A percentile compares a stretch with the other conserved stretches of the same genome.
Evolutionary conservation across 2,888 invertebrate genomes (phyloP).

Genomic region (Cheilosia pagana): DNA sequence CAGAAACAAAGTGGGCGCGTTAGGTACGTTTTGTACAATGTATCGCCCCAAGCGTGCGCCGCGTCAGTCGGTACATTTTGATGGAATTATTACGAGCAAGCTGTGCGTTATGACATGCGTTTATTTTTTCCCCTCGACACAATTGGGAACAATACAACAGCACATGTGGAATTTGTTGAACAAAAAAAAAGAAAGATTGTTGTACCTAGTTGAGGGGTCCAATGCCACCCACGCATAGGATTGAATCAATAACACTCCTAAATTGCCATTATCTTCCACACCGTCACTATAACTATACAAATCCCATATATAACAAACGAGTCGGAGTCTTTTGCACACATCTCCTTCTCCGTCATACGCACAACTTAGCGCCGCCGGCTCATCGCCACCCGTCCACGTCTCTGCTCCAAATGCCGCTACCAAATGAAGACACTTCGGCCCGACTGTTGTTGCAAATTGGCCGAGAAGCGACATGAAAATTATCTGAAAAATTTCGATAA

Average conservation of each 20-base stretch:
- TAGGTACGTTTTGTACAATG: constrained; percentile 34
- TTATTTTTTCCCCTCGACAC: neutral
- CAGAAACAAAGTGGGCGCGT: neutral
- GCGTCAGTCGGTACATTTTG: constrained; percentile 39
- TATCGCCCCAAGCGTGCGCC: constrained; percentile 36
- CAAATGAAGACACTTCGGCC: constrained; percentile 69
- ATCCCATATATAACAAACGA: neutral
- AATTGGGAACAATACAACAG: neutral
- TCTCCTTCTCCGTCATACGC: constrained; percentile 29
- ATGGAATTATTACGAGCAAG: constrained; percentile 50
- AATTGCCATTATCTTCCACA: constrained; percentile 46
- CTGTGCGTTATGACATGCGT: neutral
- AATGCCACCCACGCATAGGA: constrained; percentile 23
- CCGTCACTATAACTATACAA: constrained; percentile 18
- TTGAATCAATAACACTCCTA: constrained; percentile 55
- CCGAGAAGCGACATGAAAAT: constrained; percentile 71
- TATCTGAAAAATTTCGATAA: constrained; percentile 75
- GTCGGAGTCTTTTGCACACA: constrained; percentile 28
- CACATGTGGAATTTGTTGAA: neutral
- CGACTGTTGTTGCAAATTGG: constrained; percentile 70
- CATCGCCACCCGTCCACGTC: constrained; percentile 32
- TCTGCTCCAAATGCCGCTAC: neutral
- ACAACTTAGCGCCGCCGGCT: constrained; percentile 61
- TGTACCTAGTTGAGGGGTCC: neutral
- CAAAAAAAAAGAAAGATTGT: neutral